phyloP scores from a whole-genome alignment of 2,797 vertebrate species.

The Melanogrammus aeglefinus region DNA sequence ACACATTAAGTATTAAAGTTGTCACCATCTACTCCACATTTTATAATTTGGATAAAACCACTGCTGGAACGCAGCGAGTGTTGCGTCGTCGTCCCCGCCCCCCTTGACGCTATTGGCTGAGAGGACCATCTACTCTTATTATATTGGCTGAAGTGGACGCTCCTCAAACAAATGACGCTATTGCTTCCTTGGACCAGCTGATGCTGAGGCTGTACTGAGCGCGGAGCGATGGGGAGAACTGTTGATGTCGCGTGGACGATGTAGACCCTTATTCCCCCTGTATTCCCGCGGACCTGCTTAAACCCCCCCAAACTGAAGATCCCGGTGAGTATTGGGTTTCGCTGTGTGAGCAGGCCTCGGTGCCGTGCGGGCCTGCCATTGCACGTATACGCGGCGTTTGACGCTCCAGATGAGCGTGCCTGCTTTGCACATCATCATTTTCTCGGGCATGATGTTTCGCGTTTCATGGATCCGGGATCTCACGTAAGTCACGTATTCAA shows the following conservation, averaged over 20 bases:
- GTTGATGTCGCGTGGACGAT: slow-evolving; percentile 52
- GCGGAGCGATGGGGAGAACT: slow-evolving; percentile 54
- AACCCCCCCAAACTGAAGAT: slow-evolving; percentile 30
- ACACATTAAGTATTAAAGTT: slow-evolving; percentile 34
- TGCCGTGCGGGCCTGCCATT: background rate
- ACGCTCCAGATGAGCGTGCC: slow-evolving; percentile 53
- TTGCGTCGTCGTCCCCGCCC: slow-evolving; percentile 3
- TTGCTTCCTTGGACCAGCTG: slow-evolving; percentile 64
- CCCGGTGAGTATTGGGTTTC: slow-evolving; percentile 54
- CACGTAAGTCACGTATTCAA: slow-evolving; percentile 34
- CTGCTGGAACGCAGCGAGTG: slow-evolving; percentile 49
- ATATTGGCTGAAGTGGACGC: slow-evolving; percentile 61
- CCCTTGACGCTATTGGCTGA: slow-evolving; percentile 5
- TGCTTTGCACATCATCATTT: slow-evolving; percentile 54
- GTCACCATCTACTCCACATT: slow-evolving; percentile 25
- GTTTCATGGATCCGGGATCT: slow-evolving; percentile 40
- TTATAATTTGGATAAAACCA: slow-evolving; percentile 21
- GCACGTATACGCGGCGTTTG: background rate
- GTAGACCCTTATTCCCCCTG: slow-evolving; percentile 29
- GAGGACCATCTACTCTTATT: slow-evolving; percentile 23
- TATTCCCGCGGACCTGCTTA: slow-evolving; percentile 44
- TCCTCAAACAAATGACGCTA: slow-evolving; percentile 57
- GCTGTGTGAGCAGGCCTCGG: slow-evolving; percentile 55
- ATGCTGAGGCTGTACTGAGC: slow-evolving; percentile 53
- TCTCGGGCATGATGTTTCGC: slow-evolving; percentile 49